A percentile compares a stretch with the other conserved stretches of the same genome.
These are phyloP conservation scores for Stegastes partitus DNA, from an alignment of 2,113 vertebrate species.

Conservation along the genomic window DNA sequence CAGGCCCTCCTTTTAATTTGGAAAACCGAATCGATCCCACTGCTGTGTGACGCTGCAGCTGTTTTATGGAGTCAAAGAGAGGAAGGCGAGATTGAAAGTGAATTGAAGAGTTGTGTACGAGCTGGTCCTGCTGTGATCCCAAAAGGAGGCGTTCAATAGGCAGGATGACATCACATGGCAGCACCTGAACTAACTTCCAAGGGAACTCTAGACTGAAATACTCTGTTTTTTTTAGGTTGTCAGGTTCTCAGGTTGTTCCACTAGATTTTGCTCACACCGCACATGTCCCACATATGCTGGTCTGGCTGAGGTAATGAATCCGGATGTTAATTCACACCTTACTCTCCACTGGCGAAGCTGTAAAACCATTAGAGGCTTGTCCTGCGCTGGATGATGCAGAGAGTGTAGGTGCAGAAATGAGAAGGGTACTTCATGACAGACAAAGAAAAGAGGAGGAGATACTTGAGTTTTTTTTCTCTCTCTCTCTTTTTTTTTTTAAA, in stretches of 20 bases:
- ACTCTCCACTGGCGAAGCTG: constrained; percentile 5
- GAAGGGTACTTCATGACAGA: constrained; percentile 12
- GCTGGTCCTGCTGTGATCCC: no score
- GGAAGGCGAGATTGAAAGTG: no score
- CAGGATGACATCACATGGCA: no score
- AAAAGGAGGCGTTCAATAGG: no score
- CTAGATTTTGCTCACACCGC: background rate
- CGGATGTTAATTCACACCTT: constrained; percentile 47
- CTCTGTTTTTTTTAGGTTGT: background rate
- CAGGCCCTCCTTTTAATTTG: no score
- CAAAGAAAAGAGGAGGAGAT: background rate
- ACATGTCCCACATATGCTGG: constrained; percentile 49
- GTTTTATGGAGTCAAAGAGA: no score
- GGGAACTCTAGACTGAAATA: no score
- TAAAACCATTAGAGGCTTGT: background rate
- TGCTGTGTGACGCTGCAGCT: no score
- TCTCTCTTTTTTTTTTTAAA: background rate
- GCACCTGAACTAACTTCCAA: no score
- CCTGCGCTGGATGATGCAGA: background rate
- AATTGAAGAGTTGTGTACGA: no score
- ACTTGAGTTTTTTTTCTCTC: background rate
- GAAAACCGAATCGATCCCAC: no score
- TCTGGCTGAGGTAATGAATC: constrained; percentile 45
- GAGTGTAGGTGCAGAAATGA: constrained; percentile 26
- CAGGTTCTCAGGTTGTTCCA: background rate